Evolutionary conservation across 2,113 vertebrate genomes (phyloP).

Genomic region (Mus musculus): DNA sequence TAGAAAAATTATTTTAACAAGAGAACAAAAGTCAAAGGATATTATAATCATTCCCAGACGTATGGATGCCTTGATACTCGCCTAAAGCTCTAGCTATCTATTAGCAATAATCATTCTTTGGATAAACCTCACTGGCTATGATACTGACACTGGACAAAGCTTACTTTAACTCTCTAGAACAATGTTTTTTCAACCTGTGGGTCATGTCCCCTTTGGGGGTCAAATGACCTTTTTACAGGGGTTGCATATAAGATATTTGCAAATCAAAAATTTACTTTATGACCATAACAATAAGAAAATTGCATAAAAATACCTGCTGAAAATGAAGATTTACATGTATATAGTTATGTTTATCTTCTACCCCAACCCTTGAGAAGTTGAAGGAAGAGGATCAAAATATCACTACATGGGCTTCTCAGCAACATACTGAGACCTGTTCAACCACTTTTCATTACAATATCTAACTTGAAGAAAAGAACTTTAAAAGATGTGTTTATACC

Average conservation of each 20-base stretch:
- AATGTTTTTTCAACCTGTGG: not conserved
- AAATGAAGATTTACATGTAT: not conserved
- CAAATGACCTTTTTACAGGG: not conserved
- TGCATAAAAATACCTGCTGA: not conserved
- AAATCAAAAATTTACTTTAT: not conserved
- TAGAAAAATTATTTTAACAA: not conserved
- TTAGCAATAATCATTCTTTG: not conserved
- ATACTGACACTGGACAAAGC: not conserved
- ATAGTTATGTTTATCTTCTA: not conserved
- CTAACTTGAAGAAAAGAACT: not conserved
- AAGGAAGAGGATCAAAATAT: not conserved
- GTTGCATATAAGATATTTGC: not conserved
- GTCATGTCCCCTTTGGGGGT: not conserved
- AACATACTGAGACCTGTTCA: too few relatives aligned
- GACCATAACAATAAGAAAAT: not conserved
- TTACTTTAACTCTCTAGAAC: not conserved
- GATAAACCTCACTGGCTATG: not conserved
- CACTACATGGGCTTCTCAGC: not conserved
- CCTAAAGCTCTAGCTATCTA: not conserved
- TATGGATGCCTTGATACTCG: not conserved
- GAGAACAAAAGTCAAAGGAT: not conserved
- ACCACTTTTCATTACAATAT: not conserved
- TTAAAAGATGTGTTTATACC: too few relatives aligned
- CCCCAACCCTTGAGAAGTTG: not conserved
- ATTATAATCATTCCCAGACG: not conserved